Conservation (phyloP, 2,113 vertebrate species). For the Colistium nudipinnis region DNA sequence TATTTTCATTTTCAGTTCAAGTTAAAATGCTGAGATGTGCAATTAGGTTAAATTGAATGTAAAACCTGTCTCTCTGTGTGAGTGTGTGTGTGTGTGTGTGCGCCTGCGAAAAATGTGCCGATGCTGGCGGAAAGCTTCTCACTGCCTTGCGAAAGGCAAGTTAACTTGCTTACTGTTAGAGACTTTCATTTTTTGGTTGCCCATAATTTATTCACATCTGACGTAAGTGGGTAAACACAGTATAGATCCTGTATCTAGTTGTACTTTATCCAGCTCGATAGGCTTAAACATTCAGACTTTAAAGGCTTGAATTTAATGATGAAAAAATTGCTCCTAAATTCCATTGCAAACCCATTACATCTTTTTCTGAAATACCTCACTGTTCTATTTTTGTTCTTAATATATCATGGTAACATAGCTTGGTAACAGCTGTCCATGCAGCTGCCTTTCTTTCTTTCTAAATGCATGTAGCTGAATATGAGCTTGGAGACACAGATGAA, state of each 20-base stretch:
- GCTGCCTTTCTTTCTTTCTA: constrained; percentile 32
- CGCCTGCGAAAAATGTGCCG: constrained; percentile 64
- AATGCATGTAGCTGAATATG: constrained; percentile 23
- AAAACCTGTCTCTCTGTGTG: constrained; percentile 14
- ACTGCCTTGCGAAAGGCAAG: constrained; percentile 39
- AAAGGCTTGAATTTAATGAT: not conserved
- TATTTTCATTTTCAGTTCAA: constrained; percentile 5
- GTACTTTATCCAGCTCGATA: not conserved
- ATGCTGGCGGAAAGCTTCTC: constrained; percentile 49
- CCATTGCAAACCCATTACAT: no score
- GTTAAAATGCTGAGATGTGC: constrained; percentile 15
- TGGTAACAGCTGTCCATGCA: constrained; percentile 3
- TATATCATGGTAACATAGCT: not conserved
- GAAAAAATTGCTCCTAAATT: no score
- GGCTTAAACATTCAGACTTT: not conserved
- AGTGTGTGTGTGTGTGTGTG: constrained; percentile 1
- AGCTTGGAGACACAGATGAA: constrained; percentile 37
- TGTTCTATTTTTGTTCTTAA: not conserved
- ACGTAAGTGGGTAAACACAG: constrained; percentile 39
- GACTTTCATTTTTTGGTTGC: constrained; percentile 19
- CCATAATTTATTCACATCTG: constrained; percentile 38
- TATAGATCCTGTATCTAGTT: not conserved
- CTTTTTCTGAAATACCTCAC: not conserved
- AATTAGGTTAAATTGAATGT: constrained; percentile 20
- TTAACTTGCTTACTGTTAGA: constrained; percentile 40